Conservation (phyloP, 2,888 invertebrate genomes). For the Hyles lineata region DNA sequence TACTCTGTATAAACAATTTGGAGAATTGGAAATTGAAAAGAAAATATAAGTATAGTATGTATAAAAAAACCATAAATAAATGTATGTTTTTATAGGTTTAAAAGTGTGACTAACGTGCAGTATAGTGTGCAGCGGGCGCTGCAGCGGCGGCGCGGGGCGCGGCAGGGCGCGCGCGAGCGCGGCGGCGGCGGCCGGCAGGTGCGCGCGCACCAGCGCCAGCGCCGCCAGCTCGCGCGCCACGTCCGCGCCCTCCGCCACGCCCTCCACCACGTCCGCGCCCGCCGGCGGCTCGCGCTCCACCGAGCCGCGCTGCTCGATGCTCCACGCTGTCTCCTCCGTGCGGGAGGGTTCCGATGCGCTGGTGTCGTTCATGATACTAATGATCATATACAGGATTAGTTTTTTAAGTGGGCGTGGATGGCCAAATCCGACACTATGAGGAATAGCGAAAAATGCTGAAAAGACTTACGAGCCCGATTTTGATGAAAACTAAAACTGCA, state of each 20-base stretch:
- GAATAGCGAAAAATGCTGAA: too few relatives aligned
- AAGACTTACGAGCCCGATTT: too few relatives aligned
- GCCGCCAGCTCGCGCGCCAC: slow-evolving; percentile 74
- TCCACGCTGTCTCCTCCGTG: slow-evolving; percentile 32
- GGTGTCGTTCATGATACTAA: too few relatives aligned
- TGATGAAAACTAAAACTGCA: too few relatives aligned
- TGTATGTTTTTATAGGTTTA: too few relatives aligned
- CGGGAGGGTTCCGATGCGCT: background rate
- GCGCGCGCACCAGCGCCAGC: slow-evolving; percentile 66
- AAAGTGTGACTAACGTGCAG: slow-evolving; percentile 58
- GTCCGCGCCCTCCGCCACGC: slow-evolving; percentile 75
- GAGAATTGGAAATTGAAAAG: too few relatives aligned
- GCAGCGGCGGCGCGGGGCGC: slow-evolving; percentile 51
- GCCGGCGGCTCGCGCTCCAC: slow-evolving; percentile 33
- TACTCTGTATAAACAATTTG: too few relatives aligned
- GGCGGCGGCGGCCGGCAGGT: slow-evolving; percentile 54
- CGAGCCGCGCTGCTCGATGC: slow-evolving; percentile 35
- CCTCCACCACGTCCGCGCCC: slow-evolving; percentile 53
- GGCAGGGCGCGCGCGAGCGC: slow-evolving; percentile 60
- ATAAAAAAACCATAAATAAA: too few relatives aligned
- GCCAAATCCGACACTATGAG: too few relatives aligned
- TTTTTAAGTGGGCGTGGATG: too few relatives aligned
- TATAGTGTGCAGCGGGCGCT: slow-evolving; percentile 62
- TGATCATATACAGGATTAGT: too few relatives aligned
- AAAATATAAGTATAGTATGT: too few relatives aligned